Evolutionary conservation across 2,113 vertebrate species (phyloP), one percentile per base, ranked within the genome.

Genomic region (Pachypanchax playfairii): DNA sequence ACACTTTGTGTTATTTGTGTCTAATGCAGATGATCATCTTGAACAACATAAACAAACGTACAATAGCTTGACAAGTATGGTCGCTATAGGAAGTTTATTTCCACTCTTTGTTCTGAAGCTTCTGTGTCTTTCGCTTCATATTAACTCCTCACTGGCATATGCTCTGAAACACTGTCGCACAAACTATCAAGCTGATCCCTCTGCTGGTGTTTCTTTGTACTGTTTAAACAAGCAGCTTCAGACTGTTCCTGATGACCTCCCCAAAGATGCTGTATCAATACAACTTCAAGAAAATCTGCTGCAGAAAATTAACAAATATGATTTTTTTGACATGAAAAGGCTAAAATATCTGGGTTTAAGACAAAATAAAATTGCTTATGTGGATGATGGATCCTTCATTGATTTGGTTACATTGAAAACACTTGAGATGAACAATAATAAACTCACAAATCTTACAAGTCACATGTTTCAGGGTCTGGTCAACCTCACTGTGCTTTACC

Each of bases 381-480:
- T 78, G 3, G 63, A 79, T 2, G 67, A 58, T 24, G 71, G 35
- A n/a, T 38, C 75, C n/a, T 83, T 83, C 24, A 50, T 26, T 1
- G 33, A 70, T 4, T 47, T 79, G 52, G 20, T 7, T 12, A 31
- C 14, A 10, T 10, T 83, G 35, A 21, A 33, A 6, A 1, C 1
- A 1, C 68, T 83, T 6, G 0, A 0, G 5, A 47, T 83, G 15
- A 0, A 0, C 0, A 0, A 0, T 0, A 79, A 82, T 4, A 4
- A 46, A 1, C 75, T 82, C 6, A 58, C 14, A 4, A 48, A 21
- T 5, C 35, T 79, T 49, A 65, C 64, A 3, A 25, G 13, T 6
- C 26, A 69, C 36, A 3, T 75, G 18, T 73, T 82, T n/a, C 44
- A 47, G 36, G 80, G 80, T 14, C 50, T 82, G 60, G 72, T 33